phyloP scores from a whole-genome alignment of 2,113 vertebrate species.

The Python bivittatus region DNA sequence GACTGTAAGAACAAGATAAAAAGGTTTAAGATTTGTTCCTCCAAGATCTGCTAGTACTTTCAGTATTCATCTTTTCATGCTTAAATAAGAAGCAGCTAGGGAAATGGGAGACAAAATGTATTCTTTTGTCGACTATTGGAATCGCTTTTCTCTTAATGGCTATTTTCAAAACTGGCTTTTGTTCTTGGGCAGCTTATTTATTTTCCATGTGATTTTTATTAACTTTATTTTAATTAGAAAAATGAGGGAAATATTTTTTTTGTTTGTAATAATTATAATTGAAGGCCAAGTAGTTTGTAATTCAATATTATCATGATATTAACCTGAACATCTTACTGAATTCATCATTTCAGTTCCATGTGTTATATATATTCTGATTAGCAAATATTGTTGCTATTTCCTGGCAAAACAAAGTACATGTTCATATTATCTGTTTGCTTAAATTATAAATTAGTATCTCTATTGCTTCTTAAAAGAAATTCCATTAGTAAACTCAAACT shows the following conservation, averaged over 20 bases:
- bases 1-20: neutral
- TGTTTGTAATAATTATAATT: constrained; percentile 36
- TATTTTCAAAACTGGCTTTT: neutral
- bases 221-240: neutral
- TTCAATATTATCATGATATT: constrained; percentile 29
- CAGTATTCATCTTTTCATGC: neutral
- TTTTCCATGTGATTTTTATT: neutral
- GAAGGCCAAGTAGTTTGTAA: constrained; percentile 40
- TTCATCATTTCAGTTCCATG: neutral
- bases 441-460: constrained; percentile 22
- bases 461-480: constrained; percentile 39
- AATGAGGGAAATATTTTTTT: constrained; percentile 15
- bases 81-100: neutral
- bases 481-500: constrained; percentile 41
- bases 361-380: neutral
- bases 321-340: constrained; percentile 10
- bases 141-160: neutral
- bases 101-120: neutral
- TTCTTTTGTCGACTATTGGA: neutral
- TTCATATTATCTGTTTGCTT: constrained; percentile 32
- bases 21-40: neutral
- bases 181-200: neutral
- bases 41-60: neutral
- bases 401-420: constrained; percentile 20
- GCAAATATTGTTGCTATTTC: constrained; percentile 17